A percentile compares a stretch with the other conserved stretches of the same genome.
These are phyloP conservation scores for Orthosia incerta DNA, from an alignment of 2,888 invertebrate species.

Conservation along the genomic window DNA sequence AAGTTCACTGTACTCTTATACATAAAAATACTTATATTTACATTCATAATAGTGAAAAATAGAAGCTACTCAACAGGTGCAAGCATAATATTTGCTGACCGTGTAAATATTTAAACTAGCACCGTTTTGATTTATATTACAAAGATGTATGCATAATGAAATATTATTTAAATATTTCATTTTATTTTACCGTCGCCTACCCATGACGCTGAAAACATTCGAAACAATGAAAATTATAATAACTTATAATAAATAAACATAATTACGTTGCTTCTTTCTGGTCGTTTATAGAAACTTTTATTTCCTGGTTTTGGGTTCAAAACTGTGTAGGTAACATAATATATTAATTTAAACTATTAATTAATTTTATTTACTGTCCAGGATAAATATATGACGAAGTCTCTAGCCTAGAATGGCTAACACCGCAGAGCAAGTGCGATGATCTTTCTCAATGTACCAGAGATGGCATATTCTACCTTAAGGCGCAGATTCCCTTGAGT, in stretches of 20 bases:
- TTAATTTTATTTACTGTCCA: too few relatives aligned
- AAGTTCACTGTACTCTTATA: too few relatives aligned
- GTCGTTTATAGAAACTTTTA: neutral
- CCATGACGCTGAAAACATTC: neutral
- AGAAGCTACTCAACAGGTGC: too few relatives aligned
- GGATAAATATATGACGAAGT: too few relatives aligned
- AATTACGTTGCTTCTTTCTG: neutral
- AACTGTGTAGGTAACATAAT: too few relatives aligned
- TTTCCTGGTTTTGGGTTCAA: neutral
- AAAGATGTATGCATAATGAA: too few relatives aligned
- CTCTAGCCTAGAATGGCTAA: too few relatives aligned
- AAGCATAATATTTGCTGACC: neutral
- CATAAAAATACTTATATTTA: too few relatives aligned
- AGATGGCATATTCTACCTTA: slow-evolving; percentile 43
- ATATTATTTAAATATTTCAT: neutral
- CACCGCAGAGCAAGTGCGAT: too few relatives aligned
- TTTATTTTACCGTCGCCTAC: neutral
- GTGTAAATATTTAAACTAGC: neutral
- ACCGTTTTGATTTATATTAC: neutral
- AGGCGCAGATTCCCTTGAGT: too few relatives aligned
- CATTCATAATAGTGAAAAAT: neutral
- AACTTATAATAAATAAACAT: neutral
- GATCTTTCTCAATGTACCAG: too few relatives aligned
- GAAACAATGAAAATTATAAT: slow-evolving; percentile 19
- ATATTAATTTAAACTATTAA: too few relatives aligned